These are phyloP conservation scores for Hyposoter dolosus DNA, from an alignment of 2,888 invertebrate species.

Conservation along the genomic window DNA sequence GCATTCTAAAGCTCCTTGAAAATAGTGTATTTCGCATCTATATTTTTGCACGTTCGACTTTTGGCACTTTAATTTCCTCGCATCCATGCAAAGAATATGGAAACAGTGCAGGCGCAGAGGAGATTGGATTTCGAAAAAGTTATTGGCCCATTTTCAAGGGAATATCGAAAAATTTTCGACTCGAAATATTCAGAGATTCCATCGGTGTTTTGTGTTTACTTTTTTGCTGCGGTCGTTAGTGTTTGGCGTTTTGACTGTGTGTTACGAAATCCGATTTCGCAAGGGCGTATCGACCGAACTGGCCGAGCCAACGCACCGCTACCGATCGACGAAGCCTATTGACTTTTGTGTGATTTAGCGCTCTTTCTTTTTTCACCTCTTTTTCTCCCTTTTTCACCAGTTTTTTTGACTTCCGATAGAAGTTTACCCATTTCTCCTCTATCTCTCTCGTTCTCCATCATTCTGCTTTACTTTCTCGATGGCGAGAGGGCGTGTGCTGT, in stretches of 20 bases:
- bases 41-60: not conserved
- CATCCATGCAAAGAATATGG: not conserved
- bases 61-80: not conserved
- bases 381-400: conserved; percentile 11
- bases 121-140: not conserved
- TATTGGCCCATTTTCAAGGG: not conserved
- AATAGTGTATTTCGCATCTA: not conserved
- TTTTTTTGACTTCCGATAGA: conserved; percentile 59
- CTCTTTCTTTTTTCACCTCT: conserved; percentile 39
- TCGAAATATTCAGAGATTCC: conserved; percentile 13
- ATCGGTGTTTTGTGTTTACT: conserved; percentile 1
- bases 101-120: not conserved
- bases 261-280: conserved; percentile 49
- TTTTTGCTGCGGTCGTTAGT: conserved; percentile 6
- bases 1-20: not conserved
- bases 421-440: conserved; percentile 58
- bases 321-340: conserved; percentile 62
- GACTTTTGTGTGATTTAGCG: conserved; percentile 67
- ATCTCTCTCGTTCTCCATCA: conserved; percentile 59
- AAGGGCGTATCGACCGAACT: conserved; percentile 32
- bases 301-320: conserved; percentile 32
- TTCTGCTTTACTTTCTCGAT: conserved; percentile 53
- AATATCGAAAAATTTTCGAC: not conserved
- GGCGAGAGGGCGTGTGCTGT: conserved; percentile 46
- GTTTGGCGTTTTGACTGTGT: conserved; percentile 50